Percentiles rank a stretch among this genome's conserved stretches.
Conservation (phyloP, 35 echinoderm and acorn worm genomes). For the Hemicentrotus pulcherrimus region DNA sequence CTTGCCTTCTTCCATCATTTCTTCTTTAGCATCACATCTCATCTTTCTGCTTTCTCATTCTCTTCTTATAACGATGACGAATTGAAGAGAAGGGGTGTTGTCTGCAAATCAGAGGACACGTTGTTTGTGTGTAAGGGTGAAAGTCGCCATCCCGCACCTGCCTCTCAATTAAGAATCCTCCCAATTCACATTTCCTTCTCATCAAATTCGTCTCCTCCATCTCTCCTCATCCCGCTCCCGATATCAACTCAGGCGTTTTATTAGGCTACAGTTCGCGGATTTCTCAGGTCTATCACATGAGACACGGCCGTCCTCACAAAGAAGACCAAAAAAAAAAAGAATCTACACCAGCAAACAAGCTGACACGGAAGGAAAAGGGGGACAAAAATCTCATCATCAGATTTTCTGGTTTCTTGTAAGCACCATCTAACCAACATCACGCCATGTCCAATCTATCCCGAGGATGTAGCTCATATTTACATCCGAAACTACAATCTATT, state of each 20-base stretch:
- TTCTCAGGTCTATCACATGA: background rate
- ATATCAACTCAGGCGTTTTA: conserved; percentile 42
- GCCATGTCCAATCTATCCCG: background rate
- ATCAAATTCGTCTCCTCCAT: conserved; percentile 14
- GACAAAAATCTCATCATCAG: background rate
- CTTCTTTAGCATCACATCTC: background rate
- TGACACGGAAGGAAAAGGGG: background rate
- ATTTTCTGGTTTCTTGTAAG: background rate
- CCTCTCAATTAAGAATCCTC: conserved; percentile 34
- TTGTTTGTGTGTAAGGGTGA: background rate
- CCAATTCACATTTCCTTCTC: conserved; percentile 41
- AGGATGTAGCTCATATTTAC: background rate
- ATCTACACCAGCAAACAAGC: background rate
- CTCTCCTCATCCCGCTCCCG: conserved; percentile 15
- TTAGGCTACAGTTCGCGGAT: background rate
- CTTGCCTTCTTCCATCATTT: background rate
- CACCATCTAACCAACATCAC: background rate
- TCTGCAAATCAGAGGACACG: background rate
- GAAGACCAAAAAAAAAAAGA: too few species aligned
- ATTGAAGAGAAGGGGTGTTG: background rate
- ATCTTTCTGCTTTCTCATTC: background rate
- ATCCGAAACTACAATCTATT: background rate
- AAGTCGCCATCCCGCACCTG: conserved; percentile 34
- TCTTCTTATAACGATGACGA: background rate
- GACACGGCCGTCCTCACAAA: background rate